Evolutionary conservation across 2,113 vertebrate species (phyloP), one percentile per base, ranked within the genome.

Genomic region (Labeo rohita): DNA sequence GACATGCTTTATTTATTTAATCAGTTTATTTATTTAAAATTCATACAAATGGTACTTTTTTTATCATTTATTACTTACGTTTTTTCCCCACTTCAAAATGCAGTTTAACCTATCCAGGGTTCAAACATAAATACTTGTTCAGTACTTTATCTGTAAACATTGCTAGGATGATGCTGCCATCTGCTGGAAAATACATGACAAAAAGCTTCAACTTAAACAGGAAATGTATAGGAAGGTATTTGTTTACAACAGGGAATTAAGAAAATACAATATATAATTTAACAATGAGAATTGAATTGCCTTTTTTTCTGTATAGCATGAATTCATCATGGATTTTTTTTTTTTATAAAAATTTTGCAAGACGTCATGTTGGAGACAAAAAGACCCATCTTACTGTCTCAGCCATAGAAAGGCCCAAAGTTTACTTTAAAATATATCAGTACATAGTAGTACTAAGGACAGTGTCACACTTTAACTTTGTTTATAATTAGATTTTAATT

Each of bases 131-230:
- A 43, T 11, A 11, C 52, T 28, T 49, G n/a, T 2, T 43, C n/a
- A 50, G 39, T 15, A 3, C 13, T 54, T 54, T 0, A 3, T 23
- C 75, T 56, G 15, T 3, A 21, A 4, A 12, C 59, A 43, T 85
- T 70, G 75, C 49, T 73, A 28, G 18, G 23, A 15, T 34, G 0
- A 18, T 45, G 83, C 84, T 78, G 87, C 84, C 87, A 78, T 78
- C 87, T 88, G 43, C 18, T 83, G 87, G 78, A 83, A 18, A 52
- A 12, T 47, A 3, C 39, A 73, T 73, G 7, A 70, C 66, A 61
- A 9, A 3, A 39, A 18, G 5, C 28, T 68, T 6, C 28, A 0
- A 23, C 23, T 23, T 61, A 18, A 61, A 23, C 21, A 23, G 10
- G 3, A 61, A 23, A 63, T 23, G 18, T 18, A 56, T 56, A 56